Conservation (phyloP, 2,113 vertebrate genomes). For the Sinocyclocheilus maitianheensis region DNA sequence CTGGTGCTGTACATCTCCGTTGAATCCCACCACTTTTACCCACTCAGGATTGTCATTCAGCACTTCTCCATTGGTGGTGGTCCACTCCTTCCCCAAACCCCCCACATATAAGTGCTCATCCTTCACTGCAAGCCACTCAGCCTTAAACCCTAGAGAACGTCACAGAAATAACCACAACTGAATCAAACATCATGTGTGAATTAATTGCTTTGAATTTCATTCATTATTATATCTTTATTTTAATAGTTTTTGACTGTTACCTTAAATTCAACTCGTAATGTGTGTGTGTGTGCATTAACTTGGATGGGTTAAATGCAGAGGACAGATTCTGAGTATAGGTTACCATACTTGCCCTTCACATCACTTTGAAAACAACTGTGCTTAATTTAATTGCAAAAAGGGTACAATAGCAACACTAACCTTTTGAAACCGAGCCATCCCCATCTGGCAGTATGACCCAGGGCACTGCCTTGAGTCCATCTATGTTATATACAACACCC, state of each 20-base stretch:
- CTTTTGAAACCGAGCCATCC: slow-evolving; percentile 88
- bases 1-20: slow-evolving; percentile 83
- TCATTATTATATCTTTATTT: not conserved
- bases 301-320: too few relatives aligned
- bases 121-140: slow-evolving; percentile 94
- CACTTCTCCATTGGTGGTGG: slow-evolving; percentile 87
- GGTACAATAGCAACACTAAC: slow-evolving; percentile 65
- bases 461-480: slow-evolving; percentile 85
- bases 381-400: not conserved
- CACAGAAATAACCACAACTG: not conserved
- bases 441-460: slow-evolving; percentile 94
- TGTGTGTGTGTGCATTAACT: too few relatives aligned
- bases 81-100: slow-evolving; percentile 96
- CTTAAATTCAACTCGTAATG: not conserved
- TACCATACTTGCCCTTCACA: too few relatives aligned
- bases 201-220: not conserved
- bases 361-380: too few relatives aligned
- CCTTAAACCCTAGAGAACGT: slow-evolving; percentile 86
- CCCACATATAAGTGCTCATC: slow-evolving; percentile 89
- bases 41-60: slow-evolving; percentile 93
- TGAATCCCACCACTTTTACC: slow-evolving; percentile 89
- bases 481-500: slow-evolving; percentile 86
- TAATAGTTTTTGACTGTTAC: not conserved
- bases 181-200: not conserved
- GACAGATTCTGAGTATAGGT: too few relatives aligned